phyloP scores from a whole-genome alignment of 2,797 vertebrate species.

The Brachymystax lenok region DNA sequence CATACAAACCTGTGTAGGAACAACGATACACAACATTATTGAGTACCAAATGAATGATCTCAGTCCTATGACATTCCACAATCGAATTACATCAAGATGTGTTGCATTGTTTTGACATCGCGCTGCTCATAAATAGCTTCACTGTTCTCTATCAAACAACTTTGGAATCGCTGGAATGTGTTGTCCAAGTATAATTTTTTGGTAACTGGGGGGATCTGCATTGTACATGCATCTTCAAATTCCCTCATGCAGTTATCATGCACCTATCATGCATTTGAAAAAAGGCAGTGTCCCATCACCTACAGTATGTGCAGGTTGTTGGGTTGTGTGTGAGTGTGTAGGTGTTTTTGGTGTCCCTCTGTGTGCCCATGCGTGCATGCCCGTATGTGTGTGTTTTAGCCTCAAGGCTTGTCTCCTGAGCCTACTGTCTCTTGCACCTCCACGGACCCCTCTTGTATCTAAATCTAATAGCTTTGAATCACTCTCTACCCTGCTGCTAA shows the following conservation, averaged over 20 bases:
- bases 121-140: neutral
- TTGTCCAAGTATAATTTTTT: neutral
- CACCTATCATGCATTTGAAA: neutral
- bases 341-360: conserved; percentile 22
- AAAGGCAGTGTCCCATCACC: neutral
- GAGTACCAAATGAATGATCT: neutral
- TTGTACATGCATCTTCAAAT: neutral
- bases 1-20: no score
- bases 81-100: conserved; percentile 11
- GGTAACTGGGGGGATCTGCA: neutral
- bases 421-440: conserved; percentile 75
- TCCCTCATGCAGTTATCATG: neutral
- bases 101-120: neutral
- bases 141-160: neutral
- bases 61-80: conserved; percentile 1
- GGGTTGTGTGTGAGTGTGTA: conserved; percentile 39
- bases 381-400: conserved; percentile 60
- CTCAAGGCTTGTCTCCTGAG: conserved; percentile 88
- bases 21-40: neutral
- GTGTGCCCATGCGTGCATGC: neutral
- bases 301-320: conserved; percentile 26
- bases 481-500: conserved; percentile 88
- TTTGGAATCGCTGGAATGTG: neutral
- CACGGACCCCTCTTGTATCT: conserved; percentile 80
- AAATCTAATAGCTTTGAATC: conserved; percentile 93